Evolutionary conservation across 1,140 invertebrate genomes (phyloP), one percentile per base, ranked within the genome.

Genomic region (Melipona quadrifasciata): DNA sequence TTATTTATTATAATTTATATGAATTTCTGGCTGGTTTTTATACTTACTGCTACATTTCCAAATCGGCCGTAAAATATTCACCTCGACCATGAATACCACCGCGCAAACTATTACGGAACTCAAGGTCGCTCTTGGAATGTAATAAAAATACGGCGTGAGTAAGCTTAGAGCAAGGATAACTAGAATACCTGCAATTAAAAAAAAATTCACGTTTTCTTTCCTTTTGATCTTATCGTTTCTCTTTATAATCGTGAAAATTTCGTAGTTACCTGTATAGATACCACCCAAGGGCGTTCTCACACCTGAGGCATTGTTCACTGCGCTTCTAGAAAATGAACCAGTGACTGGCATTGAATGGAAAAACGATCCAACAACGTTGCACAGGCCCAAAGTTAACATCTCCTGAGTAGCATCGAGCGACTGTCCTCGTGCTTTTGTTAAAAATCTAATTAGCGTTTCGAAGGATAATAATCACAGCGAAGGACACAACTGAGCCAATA

Each of bases 31-130:
- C 10, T n/a, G 21, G 16, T 53, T 53, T 91, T 82, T 82, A 31
- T 76, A 93, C 95, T 95, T 93, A 97, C 97, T 97, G 92, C 96
- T 97, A 72, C 96, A 96, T 86, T 93, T 96, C 97, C 97, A 98
- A 89, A 98, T 96, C 24, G 96, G 96, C 88, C 96, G 95, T 2
- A 98, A 89, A 12, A 97, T 96, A 80, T 96, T 95, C 80, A 97
- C 95, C 89, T 98, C 97, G 2, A 98, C 95, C 97, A 98, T 98
- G 87, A 97, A 97, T 61, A 98, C 96, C 0, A 98, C 97, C 17
- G 98, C 97, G 80, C 96, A 97, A 67, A 98, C 97, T 80, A 98
- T 97, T n/a, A 98, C 97, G 0, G 97, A 96, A 2, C 97, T 96
- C 10, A 98, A 92, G 4, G 97, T 96, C 2, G 97, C 96, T 90